phyloP scores from a whole-genome alignment of 2,888 invertebrate species.

The Parasteatoda lunata region DNA sequence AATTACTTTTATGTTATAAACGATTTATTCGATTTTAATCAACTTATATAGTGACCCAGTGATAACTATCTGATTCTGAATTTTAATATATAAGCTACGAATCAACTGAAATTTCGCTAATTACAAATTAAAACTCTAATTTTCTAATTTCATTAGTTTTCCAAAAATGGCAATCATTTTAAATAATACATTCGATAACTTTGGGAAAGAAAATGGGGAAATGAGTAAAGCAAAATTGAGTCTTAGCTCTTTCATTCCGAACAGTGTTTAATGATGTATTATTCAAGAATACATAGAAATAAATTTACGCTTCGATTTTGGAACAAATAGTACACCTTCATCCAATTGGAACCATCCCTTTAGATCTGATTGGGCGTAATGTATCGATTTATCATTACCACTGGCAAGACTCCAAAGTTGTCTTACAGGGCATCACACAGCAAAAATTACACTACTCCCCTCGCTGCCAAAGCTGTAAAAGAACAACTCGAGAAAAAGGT shows the following conservation, averaged over 20 bases:
- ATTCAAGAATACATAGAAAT: constrained; percentile 13
- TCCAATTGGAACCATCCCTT: constrained; percentile 63
- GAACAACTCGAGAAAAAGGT: constrained; percentile 3
- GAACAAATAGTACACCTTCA: constrained; percentile 66
- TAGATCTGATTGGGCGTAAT: constrained; percentile 67
- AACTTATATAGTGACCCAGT: no score
- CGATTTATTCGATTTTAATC: no score
- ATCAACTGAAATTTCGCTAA: no score
- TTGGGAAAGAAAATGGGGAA: no score
- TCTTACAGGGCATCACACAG: constrained; percentile 61
- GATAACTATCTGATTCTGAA: no score
- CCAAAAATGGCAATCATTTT: no score
- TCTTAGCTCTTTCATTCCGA: neutral
- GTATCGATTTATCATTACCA: constrained; percentile 68
- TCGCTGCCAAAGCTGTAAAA: constrained; percentile 12
- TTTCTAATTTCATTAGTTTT: no score
- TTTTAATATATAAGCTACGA: no score
- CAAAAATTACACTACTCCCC: constrained; percentile 58
- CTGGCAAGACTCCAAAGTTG: constrained; percentile 66
- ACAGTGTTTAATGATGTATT: neutral
- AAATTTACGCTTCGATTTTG: constrained; percentile 47
- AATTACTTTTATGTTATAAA: no score
- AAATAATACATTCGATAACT: no score
- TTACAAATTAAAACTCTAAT: no score
- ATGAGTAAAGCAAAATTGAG: no score